Conservation (phyloP, 2,113 vertebrate genomes). For the Saiga tatarica region DNA sequence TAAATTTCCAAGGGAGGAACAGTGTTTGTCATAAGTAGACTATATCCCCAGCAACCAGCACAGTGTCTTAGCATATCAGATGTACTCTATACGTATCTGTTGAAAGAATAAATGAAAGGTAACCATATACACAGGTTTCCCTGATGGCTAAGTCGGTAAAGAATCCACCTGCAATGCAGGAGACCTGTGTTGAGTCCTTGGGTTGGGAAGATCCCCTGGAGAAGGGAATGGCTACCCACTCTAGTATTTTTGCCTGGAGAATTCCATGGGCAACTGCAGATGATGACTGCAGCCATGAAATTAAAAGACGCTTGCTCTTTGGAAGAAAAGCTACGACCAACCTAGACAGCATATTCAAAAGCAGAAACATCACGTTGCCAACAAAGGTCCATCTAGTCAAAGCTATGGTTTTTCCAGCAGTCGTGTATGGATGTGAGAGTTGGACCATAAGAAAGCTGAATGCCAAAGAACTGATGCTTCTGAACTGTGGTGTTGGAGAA, state of each 20-base stretch:
- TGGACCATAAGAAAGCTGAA: neutral
- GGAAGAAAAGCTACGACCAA: neutral
- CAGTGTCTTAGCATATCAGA: neutral
- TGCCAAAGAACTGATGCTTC: neutral
- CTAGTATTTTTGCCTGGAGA: neutral
- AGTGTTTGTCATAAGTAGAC: neutral
- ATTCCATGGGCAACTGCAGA: neutral
- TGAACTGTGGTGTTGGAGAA: neutral
- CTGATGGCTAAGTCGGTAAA: neutral
- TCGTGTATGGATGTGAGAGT: neutral
- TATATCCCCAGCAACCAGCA: neutral
- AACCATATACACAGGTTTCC: neutral
- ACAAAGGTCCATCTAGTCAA: neutral
- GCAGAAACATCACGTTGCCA: neutral
- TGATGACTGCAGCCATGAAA: neutral
- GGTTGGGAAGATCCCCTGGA: neutral
- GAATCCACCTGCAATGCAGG: neutral
- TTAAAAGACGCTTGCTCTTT: neutral
- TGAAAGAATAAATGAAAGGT: constrained; percentile 49
- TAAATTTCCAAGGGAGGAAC: constrained; percentile 3
- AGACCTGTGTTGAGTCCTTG: neutral
- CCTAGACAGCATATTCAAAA: neutral
- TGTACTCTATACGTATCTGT: neutral
- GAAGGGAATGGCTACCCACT: neutral
- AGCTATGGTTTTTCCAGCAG: neutral